phyloP scores from a whole-genome alignment of 2,797 vertebrate genomes.

The Phataginus tricuspis region DNA sequence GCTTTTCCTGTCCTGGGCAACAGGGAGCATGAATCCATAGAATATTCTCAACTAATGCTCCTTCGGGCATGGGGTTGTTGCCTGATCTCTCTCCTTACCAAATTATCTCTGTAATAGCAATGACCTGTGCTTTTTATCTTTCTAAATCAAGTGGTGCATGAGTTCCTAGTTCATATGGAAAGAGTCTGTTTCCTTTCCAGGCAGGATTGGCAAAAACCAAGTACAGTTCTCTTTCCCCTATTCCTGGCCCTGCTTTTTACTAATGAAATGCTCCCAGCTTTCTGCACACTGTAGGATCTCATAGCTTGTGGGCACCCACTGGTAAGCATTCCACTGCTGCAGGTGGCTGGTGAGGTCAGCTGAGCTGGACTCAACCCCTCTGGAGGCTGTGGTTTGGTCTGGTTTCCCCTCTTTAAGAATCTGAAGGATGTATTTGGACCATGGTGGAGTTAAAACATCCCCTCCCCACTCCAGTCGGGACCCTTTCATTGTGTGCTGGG shows the following conservation, averaged over 20 bases:
- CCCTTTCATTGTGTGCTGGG: neutral
- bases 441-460: neutral
- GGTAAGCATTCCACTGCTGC: slow-evolving; percentile 11
- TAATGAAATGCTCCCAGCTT: neutral
- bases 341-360: neutral
- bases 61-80: neutral
- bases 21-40: neutral
- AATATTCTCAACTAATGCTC: neutral
- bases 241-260: neutral
- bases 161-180: neutral
- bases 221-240: neutral
- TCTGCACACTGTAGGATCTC: slow-evolving; percentile 39
- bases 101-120: neutral
- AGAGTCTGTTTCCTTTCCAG: neutral
- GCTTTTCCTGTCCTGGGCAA: neutral
- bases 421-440: neutral
- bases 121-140: neutral
- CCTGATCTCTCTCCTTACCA: neutral
- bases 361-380: neutral
- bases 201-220: neutral
- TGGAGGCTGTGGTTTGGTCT: neutral
- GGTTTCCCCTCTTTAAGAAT: neutral
- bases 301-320: slow-evolving; percentile 72
- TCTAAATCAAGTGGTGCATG: neutral
- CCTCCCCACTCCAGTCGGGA: neutral